Evolutionary conservation across 2,113 vertebrate species (phyloP).

Genomic region (Ranitomeya variabilis): DNA sequence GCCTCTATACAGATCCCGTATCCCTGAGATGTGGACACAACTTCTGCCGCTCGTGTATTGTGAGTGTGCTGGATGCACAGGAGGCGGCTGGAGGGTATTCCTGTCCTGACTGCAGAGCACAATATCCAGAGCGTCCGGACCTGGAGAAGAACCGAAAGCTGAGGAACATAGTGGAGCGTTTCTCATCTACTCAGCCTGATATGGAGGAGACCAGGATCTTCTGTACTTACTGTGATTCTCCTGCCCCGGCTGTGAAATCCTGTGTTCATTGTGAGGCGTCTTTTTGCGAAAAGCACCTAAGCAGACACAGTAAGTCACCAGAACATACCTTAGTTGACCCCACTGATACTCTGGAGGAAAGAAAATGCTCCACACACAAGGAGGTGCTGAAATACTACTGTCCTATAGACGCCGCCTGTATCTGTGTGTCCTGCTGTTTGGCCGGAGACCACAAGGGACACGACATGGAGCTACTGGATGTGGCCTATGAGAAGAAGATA

Average conservation of each 20-base stretch:
- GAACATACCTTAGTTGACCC: background rate
- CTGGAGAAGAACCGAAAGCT: constrained; percentile 18
- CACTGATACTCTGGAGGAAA: background rate
- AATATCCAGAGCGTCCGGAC: background rate
- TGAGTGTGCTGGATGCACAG: background rate
- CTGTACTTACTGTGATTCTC: constrained; percentile 23
- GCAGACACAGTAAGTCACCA: background rate
- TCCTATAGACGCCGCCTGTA: background rate
- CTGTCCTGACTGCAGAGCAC: constrained; percentile 18
- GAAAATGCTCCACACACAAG: background rate
- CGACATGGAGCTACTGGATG: background rate
- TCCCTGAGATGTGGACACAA: background rate
- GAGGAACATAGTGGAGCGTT: background rate
- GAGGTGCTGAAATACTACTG: background rate
- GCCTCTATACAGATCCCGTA: background rate
- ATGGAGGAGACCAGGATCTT: background rate
- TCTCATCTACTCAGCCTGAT: no score
- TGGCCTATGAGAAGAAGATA: background rate
- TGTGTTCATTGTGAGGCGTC: constrained; percentile 5
- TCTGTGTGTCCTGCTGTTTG: background rate
- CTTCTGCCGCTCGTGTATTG: constrained; percentile 3
- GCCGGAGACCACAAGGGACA: background rate
- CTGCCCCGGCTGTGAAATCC: background rate
- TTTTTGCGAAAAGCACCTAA: background rate
- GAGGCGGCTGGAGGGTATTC: background rate